phyloP scores from a whole-genome alignment of 2,113 vertebrate species.

The Falcunculus frontatus region DNA sequence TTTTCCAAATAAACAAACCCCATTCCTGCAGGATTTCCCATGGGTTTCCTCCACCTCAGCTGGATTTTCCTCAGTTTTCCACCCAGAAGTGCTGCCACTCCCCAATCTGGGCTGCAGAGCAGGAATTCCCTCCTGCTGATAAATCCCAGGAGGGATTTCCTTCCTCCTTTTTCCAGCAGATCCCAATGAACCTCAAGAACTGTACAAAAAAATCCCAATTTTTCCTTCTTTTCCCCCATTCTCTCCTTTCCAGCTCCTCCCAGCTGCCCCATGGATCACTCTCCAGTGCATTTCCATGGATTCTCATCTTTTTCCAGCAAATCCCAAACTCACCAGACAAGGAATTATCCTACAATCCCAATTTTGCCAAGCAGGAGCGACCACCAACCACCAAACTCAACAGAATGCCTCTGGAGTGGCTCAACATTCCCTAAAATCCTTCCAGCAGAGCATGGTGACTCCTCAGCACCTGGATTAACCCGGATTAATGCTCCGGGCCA shows the following conservation, averaged over 20 bases:
- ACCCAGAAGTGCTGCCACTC: neutral
- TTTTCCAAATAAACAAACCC: neutral
- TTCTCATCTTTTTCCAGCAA: neutral
- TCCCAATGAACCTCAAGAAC: accelerated
- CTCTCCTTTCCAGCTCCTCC: accelerated
- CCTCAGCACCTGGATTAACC: accelerated
- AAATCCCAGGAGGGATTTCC: neutral
- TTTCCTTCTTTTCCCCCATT: neutral
- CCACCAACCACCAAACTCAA: accelerated
- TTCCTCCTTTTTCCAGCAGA: neutral
- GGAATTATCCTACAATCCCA: neutral
- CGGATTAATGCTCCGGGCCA: accelerated
- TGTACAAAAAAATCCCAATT: neutral
- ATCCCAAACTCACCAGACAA: accelerated
- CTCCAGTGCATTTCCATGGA: neutral
- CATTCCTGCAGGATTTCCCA: neutral
- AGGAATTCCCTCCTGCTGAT: neutral
- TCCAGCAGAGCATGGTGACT: accelerated
- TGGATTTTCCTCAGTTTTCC: neutral
- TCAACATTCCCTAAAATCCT: neutral
- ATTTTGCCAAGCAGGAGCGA: accelerated
- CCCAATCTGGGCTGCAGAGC: neutral
- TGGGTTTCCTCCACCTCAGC: accelerated
- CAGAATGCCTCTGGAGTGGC: accelerated
- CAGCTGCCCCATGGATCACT: neutral